These are phyloP conservation scores for Gymnorhina tibicen DNA, from an alignment of 2,113 vertebrate genomes.

Conservation along the genomic window DNA sequence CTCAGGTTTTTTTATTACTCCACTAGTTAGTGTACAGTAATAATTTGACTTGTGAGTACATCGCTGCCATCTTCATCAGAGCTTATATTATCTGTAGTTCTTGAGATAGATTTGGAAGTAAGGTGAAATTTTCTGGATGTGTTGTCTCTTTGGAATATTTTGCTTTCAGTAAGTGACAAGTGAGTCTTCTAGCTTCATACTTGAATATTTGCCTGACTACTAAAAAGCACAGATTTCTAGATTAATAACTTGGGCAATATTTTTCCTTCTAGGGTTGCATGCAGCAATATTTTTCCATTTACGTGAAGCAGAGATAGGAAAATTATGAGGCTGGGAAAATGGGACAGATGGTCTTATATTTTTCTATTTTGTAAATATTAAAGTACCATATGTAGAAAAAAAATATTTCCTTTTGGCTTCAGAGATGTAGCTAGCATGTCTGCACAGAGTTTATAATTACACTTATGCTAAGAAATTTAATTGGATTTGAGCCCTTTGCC, in stretches of 20 bases:
- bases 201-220: neutral
- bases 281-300: constrained; percentile 12
- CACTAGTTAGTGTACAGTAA: neutral
- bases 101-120: constrained; percentile 27
- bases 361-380: neutral
- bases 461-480: neutral
- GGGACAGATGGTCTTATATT: neutral
- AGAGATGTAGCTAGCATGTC: neutral
- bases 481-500: neutral
- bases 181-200: neutral
- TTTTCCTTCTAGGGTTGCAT: neutral
- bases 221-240: neutral
- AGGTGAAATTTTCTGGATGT: neutral
- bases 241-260: neutral
- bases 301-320: neutral
- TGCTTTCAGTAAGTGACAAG: constrained; percentile 34
- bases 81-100: neutral
- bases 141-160: neutral
- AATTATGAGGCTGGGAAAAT: neutral
- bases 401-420: neutral
- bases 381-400: neutral
- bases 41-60: neutral
- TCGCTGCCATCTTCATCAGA: neutral
- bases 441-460: neutral
- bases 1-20: neutral